Evolutionary conservation across 2,888 invertebrate genomes (phyloP).

Genomic region (Halictus ligatus): DNA sequence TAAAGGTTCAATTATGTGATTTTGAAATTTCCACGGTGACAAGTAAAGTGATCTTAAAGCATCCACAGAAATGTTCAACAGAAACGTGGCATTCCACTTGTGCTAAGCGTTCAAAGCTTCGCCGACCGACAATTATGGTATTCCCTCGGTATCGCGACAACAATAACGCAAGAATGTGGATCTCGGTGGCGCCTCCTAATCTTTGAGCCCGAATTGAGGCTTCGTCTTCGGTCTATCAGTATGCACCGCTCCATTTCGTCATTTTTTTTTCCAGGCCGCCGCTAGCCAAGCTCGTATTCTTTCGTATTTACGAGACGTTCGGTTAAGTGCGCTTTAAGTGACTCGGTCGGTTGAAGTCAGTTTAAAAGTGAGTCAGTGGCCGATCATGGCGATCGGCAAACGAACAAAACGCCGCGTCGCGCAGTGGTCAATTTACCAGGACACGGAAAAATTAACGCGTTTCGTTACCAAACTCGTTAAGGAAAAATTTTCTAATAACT

Average conservation of each 20-base stretch:
- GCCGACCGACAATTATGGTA: constrained; percentile 9
- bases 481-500: not conserved
- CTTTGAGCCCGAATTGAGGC: constrained; percentile 24
- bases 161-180: constrained; percentile 45
- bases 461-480: too few relatives aligned
- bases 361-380: constrained; percentile 5
- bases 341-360: constrained; percentile 46
- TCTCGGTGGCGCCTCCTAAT: constrained; percentile 59
- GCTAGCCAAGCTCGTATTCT: constrained; percentile 37
- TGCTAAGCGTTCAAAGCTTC: not conserved
- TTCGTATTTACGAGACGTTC: constrained; percentile 56
- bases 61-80: not conserved
- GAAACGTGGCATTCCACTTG: not conserved
- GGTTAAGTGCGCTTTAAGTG: constrained; percentile 63
- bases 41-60: not conserved
- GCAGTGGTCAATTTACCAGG: not conserved
- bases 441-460: not conserved
- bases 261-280: constrained; percentile 60
- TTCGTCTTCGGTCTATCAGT: constrained; percentile 34
- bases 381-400: not conserved
- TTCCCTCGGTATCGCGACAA: constrained; percentile 22
- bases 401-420: not conserved
- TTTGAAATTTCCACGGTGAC: not conserved
- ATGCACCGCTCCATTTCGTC: constrained; percentile 52
- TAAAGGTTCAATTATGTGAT: not conserved